Base-by-base conservation (phyloP, 2,888 invertebrate species). In the Agrochola lychnidis region DNA sequence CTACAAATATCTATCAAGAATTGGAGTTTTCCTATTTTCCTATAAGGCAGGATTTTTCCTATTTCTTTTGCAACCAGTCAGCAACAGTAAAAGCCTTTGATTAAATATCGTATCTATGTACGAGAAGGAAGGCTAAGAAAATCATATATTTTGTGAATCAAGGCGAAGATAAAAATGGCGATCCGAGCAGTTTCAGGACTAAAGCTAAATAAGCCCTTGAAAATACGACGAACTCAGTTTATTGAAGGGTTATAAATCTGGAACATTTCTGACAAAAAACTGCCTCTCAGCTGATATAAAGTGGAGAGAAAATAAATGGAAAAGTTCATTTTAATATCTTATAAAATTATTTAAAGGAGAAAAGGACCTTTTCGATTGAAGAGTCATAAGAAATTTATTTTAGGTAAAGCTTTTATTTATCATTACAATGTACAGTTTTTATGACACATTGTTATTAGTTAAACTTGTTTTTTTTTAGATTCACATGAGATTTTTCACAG, bases 161-260 rank as follows among this genome's bases (percentile, higher is more conserved):
- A 76, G 82, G 19, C 86, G 59, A 76, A 85, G 75, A 69, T 77
- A 81, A 71, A 86, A 83, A 77, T 83, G n/a, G 62, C 78, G 45
- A 62, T 74, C 66, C 42, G 36, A 72, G 83, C 83, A 82, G 66
- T 86, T 86, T 82, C 78, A 70, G 78, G 66, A 53, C 62, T 82
- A 77, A 77, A 73, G 71, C 83, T 85, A 85, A 82, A 86, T 78
- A 86, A 83, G 78, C 83, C 51, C 83, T 83, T 83, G 83, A 74
- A 83, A 82, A 86, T 86, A 83, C 86, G 78, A 74, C 73, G 64
- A 82, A 69, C 73, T 72, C 64, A 66, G 86, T 83, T 82, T 83
- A 83, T 86, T 83, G 83, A 83, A 86, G 86, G 86, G 86, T 78
- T 82, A 86, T 83, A 86, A 86, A 83, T 83, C 83, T 83, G 73